A percentile compares a stretch with the other conserved stretches of the same genome.
Conservation (phyloP, 2,113 vertebrate genomes). For the human region DNA sequence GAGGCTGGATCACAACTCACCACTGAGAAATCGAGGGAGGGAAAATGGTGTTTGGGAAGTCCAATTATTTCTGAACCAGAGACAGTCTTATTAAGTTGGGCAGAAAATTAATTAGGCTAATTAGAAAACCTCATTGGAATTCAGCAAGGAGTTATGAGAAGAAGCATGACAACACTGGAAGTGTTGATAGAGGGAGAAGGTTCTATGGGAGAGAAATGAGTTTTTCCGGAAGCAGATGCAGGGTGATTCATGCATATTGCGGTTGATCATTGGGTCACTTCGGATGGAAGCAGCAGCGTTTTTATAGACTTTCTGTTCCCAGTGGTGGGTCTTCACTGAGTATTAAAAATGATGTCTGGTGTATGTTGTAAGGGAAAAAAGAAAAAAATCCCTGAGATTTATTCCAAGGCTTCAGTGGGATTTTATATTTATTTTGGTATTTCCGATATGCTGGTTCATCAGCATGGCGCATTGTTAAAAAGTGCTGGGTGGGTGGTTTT, state of each 20-base stretch:
- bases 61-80: conserved; percentile 87
- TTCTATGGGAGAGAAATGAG: conserved; percentile 60
- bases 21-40: conserved; percentile 77
- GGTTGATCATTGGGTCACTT: not conserved
- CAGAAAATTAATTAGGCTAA: conserved; percentile 91
- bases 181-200: not conserved
- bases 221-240: conserved; percentile 48
- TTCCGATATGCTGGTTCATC: conserved; percentile 71
- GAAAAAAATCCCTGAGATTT: conserved; percentile 32
- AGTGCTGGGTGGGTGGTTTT: conserved; percentile 80
- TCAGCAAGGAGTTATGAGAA: conserved; percentile 83
- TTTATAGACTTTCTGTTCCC: conserved; percentile 58
- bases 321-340: conserved; percentile 50
- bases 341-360: conserved; percentile 56
- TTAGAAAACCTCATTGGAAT: conserved; percentile 88
- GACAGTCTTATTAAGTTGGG: conserved; percentile 90
- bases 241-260: not conserved
- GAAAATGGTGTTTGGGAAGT: conserved; percentile 84
- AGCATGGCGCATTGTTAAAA: conserved; percentile 75
- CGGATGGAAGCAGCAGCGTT: not conserved
- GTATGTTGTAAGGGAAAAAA: not conserved
- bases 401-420: conserved; percentile 71
- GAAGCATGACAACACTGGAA: conserved; percentile 58
- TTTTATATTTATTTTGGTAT: conserved; percentile 79
- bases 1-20: conserved; percentile 74